Conservation (phyloP, 2,797 vertebrate species). For the Hipposideros larvatus region DNA sequence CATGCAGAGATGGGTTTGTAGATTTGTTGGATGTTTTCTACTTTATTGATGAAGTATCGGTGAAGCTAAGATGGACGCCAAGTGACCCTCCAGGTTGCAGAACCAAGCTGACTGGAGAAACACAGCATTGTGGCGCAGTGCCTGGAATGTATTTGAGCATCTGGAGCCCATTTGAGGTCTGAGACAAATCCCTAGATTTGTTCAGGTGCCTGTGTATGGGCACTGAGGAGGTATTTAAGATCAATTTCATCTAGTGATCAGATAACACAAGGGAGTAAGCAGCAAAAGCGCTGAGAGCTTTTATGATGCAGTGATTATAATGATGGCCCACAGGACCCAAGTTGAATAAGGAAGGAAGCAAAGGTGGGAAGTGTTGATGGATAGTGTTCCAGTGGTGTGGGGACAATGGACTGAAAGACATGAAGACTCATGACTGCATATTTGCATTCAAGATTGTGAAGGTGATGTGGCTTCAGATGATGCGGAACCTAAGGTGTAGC, state of each 20-base stretch:
- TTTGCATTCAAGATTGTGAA: neutral
- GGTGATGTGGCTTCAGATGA: neutral
- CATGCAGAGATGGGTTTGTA: neutral
- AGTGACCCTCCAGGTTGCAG: neutral
- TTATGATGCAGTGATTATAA: neutral
- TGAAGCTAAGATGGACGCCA: neutral
- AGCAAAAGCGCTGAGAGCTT: neutral
- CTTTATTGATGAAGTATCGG: neutral
- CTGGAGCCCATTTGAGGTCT: neutral
- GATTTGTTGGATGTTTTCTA: neutral
- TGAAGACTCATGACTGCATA: rapidly evolving
- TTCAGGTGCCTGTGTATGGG: neutral
- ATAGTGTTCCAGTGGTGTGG: rapidly evolving
- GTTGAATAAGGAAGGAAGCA: neutral
- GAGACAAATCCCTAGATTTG: neutral
- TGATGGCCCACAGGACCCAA: neutral
- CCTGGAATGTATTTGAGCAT: neutral
- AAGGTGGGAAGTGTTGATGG: neutral
- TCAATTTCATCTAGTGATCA: neutral
- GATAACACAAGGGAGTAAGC: neutral
- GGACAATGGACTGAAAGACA: neutral
- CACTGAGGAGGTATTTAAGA: neutral
- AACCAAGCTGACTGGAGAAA: neutral
- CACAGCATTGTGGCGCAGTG: neutral
- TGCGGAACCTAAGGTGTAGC: neutral